Base-by-base conservation (phyloP, 2,888 invertebrate genomes). In the Noctua pronuba region DNA sequence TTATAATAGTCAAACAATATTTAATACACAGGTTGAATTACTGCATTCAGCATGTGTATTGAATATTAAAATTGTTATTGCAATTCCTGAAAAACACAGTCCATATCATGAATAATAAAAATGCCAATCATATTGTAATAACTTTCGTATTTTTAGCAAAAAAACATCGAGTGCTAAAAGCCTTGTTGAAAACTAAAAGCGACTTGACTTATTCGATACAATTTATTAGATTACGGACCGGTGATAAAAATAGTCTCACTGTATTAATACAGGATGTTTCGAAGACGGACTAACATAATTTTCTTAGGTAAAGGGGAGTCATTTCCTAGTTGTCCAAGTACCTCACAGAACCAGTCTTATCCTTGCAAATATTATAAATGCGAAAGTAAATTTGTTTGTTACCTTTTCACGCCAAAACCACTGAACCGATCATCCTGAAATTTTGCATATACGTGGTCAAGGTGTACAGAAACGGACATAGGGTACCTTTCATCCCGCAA, bases 201-300 rank as follows among this genome's bases (percentile, higher is more conserved):
- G 0, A 28, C 35, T 13, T 18, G 24, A 69, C 73, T 73, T 60
- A 74, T 77, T 64, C 2, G 18, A 64, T 35, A 62, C 24, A 64
- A 77, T 81, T 77, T 81, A 70, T 67, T 35, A 65, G 11, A 78
- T 78, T 58, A 41, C 38, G 24, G 62, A 58, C 11, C 7, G 13
- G 4, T 13, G 46, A 75, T 65, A 68, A 71, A 75, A 75, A 62
- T 60, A 35, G 46, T 35, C 60, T 7, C 28, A 44, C 41, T 24
- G 7, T 52, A 28, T 66, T 46, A 64, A 70, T 38, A 79, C 65
- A 65, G 65, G 65, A 2, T 41, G 65, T 65, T 62, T 62, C 10
- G 60, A 31, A 35, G 21, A 31, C 1, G 10, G 5, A 21, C 31
- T 1, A 60, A 31, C 60, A 62, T 35, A 4, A 28, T 35, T 21